Conservation (phyloP, 2,888 invertebrate genomes). For the Dryococelus australis region DNA sequence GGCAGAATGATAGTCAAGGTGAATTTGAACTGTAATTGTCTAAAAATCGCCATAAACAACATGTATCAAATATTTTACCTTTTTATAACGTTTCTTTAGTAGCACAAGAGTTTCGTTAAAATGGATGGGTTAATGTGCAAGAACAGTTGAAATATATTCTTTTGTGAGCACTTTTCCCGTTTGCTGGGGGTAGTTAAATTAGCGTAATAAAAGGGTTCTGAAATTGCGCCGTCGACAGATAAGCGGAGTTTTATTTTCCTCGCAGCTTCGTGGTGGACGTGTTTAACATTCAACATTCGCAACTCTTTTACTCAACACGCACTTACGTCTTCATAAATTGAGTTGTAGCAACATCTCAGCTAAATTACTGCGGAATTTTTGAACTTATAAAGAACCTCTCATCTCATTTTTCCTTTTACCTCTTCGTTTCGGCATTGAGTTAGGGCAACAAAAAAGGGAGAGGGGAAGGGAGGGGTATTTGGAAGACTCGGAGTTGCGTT, state of each 20-base stretch:
- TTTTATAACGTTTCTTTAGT: no score
- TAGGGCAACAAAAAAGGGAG: no score
- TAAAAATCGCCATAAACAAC: no score
- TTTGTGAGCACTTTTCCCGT: not conserved
- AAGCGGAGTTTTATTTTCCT: not conserved
- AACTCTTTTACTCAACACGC: not conserved
- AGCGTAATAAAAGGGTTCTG: not conserved
- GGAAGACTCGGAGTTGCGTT: no score
- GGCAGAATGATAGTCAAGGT: no score
- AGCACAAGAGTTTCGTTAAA: not conserved
- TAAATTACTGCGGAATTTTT: not conserved
- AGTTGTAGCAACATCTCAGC: not conserved
- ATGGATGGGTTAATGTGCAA: not conserved
- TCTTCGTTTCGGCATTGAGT: not conserved
- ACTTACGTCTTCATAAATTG: not conserved
- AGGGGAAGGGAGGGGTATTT: no score
- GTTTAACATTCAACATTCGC: not conserved
- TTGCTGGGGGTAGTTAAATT: not conserved
- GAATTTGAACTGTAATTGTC: no score
- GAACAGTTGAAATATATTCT: not conserved
- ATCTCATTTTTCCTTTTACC: not conserved
- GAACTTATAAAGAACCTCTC: not conserved
- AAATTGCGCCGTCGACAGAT: not conserved
- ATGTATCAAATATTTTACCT: no score
- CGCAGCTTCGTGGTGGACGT: not conserved